Base-by-base conservation (phyloP, 2,797 vertebrate species). In the Eremophila alpestris region DNA sequence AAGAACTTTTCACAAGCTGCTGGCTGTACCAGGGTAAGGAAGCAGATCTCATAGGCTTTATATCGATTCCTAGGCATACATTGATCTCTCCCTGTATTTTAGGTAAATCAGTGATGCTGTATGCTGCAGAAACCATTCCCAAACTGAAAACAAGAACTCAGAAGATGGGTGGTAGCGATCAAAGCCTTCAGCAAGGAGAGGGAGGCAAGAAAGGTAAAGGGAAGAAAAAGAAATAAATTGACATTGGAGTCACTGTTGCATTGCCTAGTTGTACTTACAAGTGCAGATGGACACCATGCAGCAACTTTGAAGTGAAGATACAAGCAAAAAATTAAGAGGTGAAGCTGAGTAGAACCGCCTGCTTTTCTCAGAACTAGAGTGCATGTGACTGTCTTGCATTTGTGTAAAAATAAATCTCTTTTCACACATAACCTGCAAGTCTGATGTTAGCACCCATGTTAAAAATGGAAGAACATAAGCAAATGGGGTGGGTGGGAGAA, bases 141-240 rank as follows among this genome's bases (percentile, higher is more conserved):
- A 99, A 99, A 95, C 97, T 99, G 59, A 99, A 99, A 98, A 99
- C 98, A 69, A 98, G 99, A 56, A 99, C 99, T 21, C 99, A 99
- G 85, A 99, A 99, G 97, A 98, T 98, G 55, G 98, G 99, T 82
- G 98, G 98, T 71, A 98, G 97, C 1, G 99, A 99, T 70, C 97
- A 97, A 81, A 98, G 96, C 82, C 97, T 99, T 45, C 99, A 99
- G 92, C 99, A 98, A 97, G 98, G 98, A 40, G 99, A 99, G 16
- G 99, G 99, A 65, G 98, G 99, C 52, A 99, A 99, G 97, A 99
- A 99, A 90, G 98, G 98, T 38, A 99, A 99, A 98, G 99, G 99
- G 71, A 99, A 99, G 98, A 99, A 99, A 98, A 99, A 99, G 95
- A 98, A 98, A 83, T 98, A 95, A 98, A 19, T 19, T 34, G 11